These are phyloP conservation scores for Artemia sinica DNA, from an alignment of 2,888 invertebrate species.

Conservation along the genomic window DNA sequence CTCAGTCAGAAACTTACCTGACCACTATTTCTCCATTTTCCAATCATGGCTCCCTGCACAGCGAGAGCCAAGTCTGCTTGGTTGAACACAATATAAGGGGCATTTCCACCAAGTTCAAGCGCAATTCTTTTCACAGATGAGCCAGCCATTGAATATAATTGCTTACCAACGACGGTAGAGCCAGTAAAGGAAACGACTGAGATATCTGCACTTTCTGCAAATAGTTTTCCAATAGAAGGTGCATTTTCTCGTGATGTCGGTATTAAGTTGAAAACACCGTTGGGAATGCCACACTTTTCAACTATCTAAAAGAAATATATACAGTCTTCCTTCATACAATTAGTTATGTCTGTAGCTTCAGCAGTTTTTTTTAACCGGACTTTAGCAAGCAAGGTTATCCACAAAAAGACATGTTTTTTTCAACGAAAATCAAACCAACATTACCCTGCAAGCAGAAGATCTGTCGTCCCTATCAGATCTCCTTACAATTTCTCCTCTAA, in stretches of 20 bases:
- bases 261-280: slow-evolving; percentile 40
- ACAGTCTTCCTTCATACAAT: not conserved
- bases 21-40: slow-evolving; percentile 88
- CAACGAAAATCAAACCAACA: too few species aligned
- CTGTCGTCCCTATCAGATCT: too few species aligned
- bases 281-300: slow-evolving; percentile 29
- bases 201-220: slow-evolving; percentile 36
- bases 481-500: too few species aligned
- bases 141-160: slow-evolving; percentile 58
- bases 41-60: slow-evolving; percentile 63
- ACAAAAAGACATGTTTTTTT: too few species aligned
- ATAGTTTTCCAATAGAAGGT: slow-evolving; percentile 33
- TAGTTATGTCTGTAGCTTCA: too few species aligned
- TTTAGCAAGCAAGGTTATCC: too few species aligned
- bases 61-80: slow-evolving; percentile 74
- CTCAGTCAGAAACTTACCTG: slow-evolving; percentile 36
- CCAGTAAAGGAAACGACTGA: slow-evolving; percentile 39
- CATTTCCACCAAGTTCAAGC: slow-evolving; percentile 95
- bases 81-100: slow-evolving; percentile 89
- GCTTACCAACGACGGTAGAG: slow-evolving; percentile 31
- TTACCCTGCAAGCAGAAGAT: too few species aligned
- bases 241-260: slow-evolving; percentile 33
- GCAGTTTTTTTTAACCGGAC: too few species aligned
- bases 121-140: slow-evolving; percentile 69
- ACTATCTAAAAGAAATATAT: slow-evolving; percentile 4